These are phyloP conservation scores for Aplochiton taeniatus DNA, from an alignment of 2,797 vertebrate genomes.

Conservation along the genomic window DNA sequence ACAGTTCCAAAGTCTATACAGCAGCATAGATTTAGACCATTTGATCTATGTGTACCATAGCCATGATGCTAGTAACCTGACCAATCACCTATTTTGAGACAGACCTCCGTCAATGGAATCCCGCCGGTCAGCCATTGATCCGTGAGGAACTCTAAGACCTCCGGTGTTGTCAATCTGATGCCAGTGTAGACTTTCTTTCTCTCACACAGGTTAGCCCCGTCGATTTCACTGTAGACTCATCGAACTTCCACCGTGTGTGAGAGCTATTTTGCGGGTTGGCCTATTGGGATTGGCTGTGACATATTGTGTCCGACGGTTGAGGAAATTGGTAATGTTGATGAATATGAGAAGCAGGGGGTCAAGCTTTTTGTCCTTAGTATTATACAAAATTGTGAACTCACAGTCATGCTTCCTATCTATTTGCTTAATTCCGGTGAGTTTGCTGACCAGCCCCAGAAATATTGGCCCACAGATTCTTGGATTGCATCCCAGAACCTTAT, in stretches of 20 bases:
- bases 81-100: slow-evolving; percentile 41
- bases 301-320: slow-evolving; percentile 20
- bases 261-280: slow-evolving; percentile 28
- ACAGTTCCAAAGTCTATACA: too few relatives aligned
- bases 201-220: slow-evolving; percentile 37
- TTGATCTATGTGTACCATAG: too few relatives aligned
- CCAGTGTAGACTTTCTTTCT: slow-evolving; percentile 30
- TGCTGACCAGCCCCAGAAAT: too few relatives aligned
- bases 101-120: slow-evolving; percentile 55
- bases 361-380: slow-evolving; percentile 44
- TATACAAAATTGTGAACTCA: slow-evolving; percentile 44
- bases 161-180: slow-evolving; percentile 41
- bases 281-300: slow-evolving; percentile 43
- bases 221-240: slow-evolving; percentile 39
- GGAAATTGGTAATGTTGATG: slow-evolving; percentile 57
- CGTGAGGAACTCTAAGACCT: slow-evolving; percentile 32
- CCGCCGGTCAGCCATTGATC: slow-evolving; percentile 53
- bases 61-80: too few relatives aligned
- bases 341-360: slow-evolving; percentile 45
- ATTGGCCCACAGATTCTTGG: slow-evolving; percentile 38
- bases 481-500: slow-evolving; percentile 40
- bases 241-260: slow-evolving; percentile 31
- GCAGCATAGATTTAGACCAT: too few relatives aligned
- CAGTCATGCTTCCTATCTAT: too few relatives aligned
- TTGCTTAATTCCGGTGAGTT: not conserved